Conservation (phyloP, 2,797 vertebrate genomes). For the Amphiprion clarkii region DNA sequence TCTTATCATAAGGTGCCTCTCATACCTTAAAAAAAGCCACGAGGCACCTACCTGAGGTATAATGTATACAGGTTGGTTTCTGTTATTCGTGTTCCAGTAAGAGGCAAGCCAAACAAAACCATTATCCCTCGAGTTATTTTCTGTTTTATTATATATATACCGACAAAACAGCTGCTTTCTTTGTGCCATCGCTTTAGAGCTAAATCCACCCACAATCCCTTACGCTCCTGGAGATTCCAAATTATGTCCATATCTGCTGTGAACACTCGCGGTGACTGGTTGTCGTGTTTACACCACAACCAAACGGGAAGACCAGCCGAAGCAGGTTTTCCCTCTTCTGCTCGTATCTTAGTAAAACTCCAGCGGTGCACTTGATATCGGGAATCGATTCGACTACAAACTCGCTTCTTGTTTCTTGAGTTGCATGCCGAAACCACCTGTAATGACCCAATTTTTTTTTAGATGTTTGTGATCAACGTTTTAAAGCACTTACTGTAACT, state of each 20-base stretch:
- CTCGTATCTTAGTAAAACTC: slow-evolving; percentile 70
- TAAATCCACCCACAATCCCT: slow-evolving; percentile 31
- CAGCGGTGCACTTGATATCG: slow-evolving; percentile 49
- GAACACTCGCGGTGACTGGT: slow-evolving; percentile 6
- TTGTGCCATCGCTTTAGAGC: slow-evolving; percentile 54
- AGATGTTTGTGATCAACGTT: slow-evolving; percentile 52
- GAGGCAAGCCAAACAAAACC: slow-evolving; percentile 46
- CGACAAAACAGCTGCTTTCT: slow-evolving; percentile 50
- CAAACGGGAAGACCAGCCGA: slow-evolving; percentile 3
- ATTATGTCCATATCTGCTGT: slow-evolving; percentile 6
- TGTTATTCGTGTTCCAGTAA: slow-evolving; percentile 43
- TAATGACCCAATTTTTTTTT: slow-evolving; percentile 21
- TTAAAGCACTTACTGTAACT: slow-evolving; percentile 61
- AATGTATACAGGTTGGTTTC: slow-evolving; percentile 46
- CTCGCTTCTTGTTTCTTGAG: slow-evolving; percentile 40
- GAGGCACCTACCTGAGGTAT: slow-evolving; percentile 46
- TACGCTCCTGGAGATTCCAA: slow-evolving; percentile 16
- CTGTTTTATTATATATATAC: slow-evolving; percentile 16
- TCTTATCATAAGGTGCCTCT: slow-evolving; percentile 65
- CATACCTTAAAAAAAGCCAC: slow-evolving; percentile 58
- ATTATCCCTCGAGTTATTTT: slow-evolving; percentile 15
- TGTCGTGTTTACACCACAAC: slow-evolving; percentile 5
- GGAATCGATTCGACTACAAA: slow-evolving; percentile 25
- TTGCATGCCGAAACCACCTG: slow-evolving; percentile 57
- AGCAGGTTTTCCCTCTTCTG: slow-evolving; percentile 25